These are phyloP conservation scores for Ammospiza maritima DNA, from an alignment of 2,797 vertebrate genomes.

Conservation along the genomic window DNA sequence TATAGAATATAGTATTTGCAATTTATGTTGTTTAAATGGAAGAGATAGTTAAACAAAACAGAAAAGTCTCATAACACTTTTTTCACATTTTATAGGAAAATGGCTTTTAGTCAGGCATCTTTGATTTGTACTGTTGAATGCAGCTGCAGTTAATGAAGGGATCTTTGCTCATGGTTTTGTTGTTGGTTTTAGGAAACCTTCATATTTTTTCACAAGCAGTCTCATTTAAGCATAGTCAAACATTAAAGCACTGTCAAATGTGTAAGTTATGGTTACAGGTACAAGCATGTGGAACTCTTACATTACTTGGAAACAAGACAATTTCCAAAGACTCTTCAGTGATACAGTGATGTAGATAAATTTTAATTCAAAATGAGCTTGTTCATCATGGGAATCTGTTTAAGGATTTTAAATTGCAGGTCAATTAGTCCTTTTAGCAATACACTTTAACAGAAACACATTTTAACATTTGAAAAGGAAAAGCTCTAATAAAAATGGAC, in stretches of 20 bases:
- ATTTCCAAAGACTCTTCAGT: neutral
- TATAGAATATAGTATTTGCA: neutral
- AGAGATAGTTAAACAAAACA: neutral
- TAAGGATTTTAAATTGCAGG: neutral
- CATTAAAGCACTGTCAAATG: neutral
- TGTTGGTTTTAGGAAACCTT: neutral
- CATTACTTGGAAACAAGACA: neutral
- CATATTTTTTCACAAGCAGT: neutral
- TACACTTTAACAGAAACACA: neutral
- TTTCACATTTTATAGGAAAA: neutral
- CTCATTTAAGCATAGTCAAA: neutral
- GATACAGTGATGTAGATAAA: neutral
- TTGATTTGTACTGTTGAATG: neutral
- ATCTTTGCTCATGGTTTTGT: neutral
- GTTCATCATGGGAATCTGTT: neutral
- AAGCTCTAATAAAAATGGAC: neutral
- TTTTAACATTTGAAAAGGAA: neutral
- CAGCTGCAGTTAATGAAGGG: neutral
- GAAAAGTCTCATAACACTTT: neutral
- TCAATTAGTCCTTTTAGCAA: neutral
- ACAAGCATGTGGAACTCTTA: neutral
- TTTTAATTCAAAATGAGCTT: neutral
- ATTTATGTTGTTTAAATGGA: neutral
- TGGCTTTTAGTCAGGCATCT: neutral
- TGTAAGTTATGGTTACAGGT: accelerated